Evolutionary conservation across 1,140 invertebrate genomes (phyloP).

Genomic region (Eupeodes corollae): DNA sequence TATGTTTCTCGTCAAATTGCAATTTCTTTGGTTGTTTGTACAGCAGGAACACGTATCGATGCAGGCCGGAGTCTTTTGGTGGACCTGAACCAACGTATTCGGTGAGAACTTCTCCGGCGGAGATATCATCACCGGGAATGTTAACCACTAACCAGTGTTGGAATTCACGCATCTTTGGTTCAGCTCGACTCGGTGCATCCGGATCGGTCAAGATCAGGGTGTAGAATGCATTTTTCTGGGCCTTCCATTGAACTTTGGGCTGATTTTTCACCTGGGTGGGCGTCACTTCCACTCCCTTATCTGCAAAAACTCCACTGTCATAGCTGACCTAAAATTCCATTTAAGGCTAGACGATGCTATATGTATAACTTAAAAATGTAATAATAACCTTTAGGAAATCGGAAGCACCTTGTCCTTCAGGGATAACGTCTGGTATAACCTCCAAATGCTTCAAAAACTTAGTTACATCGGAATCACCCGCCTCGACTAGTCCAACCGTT

Average conservation of each 20-base stretch:
- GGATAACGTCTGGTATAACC: not conserved
- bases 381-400: not conserved
- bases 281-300: conserved; percentile 55
- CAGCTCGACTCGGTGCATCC: conserved; percentile 54
- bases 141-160: conserved; percentile 89
- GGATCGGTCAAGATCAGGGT: conserved; percentile 56
- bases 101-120: conserved; percentile 63
- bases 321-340: conserved; percentile 37
- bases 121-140: conserved; percentile 66
- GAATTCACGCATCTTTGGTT: conserved; percentile 73
- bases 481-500: too few species aligned
- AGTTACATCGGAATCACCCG: too few species aligned
- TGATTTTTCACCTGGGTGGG: conserved; percentile 57
- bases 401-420: not conserved
- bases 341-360: not conserved
- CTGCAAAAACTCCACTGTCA: conserved; percentile 42
- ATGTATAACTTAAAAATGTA: not conserved
- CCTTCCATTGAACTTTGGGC: conserved; percentile 53
- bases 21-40: conserved; percentile 57
- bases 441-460: too few species aligned
- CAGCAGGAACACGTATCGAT: conserved; percentile 81
- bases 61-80: conserved; percentile 68
- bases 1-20: conserved; percentile 32
- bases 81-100: conserved; percentile 80
- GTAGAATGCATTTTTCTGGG: conserved; percentile 51